phyloP scores from a whole-genome alignment of 2,797 vertebrate species.

The Selene dorsalis region DNA sequence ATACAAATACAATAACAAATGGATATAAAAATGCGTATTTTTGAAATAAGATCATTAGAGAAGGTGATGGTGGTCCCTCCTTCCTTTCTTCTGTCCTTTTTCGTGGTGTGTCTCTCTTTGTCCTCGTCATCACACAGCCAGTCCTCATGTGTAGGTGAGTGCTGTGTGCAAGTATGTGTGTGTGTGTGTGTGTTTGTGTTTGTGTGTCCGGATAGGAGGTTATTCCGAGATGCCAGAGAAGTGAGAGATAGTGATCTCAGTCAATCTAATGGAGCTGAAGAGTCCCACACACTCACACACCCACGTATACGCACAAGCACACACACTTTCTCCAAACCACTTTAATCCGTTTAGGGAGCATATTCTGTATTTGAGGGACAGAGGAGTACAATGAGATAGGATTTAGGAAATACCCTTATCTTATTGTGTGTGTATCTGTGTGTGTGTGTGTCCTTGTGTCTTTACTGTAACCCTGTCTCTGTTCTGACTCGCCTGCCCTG shows the following conservation, averaged over 20 bases:
- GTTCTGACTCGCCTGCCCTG: conserved; percentile 46
- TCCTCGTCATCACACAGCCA: conserved; percentile 63
- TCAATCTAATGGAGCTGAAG: conserved; percentile 75
- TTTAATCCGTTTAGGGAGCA: conserved; percentile 73
- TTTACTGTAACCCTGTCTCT: conserved; percentile 59
- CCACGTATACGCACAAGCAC: conserved; percentile 13
- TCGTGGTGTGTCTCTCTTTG: conserved; percentile 40
- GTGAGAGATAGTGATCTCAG: conserved; percentile 72
- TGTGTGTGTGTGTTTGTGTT: conserved; percentile 38
- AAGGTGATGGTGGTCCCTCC: neutral
- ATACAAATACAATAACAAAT: neutral
- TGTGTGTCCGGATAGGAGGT: conserved; percentile 54
- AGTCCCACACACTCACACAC: conserved; percentile 18
- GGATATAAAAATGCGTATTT: neutral
- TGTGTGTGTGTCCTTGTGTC: conserved; percentile 45
- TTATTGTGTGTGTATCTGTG: conserved; percentile 16
- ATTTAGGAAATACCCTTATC: conserved; percentile 74
- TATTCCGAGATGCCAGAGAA: conserved; percentile 65
- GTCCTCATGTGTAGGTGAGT: conserved; percentile 43
- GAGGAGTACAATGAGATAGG: conserved; percentile 59
- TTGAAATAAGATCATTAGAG: neutral
- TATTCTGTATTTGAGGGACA: conserved; percentile 61
- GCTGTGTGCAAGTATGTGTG: conserved; percentile 26
- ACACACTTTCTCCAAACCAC: conserved; percentile 44
- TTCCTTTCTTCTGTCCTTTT: conserved; percentile 5